These are phyloP conservation scores for Artemia sp. DNA, from an alignment of 2,888 invertebrate genomes.

Conservation along the genomic window DNA sequence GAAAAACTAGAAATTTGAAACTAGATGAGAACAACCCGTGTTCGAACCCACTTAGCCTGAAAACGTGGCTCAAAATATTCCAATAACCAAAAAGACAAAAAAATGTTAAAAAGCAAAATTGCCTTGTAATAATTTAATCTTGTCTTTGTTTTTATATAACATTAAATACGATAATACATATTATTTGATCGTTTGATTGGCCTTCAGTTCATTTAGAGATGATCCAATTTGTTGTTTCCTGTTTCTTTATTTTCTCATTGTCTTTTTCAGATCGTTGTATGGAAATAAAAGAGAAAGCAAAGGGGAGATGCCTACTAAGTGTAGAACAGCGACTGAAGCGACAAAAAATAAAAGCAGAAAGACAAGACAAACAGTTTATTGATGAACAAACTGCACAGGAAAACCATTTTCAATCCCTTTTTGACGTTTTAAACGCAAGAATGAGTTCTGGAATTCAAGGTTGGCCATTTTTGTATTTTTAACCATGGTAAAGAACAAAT, in stretches of 20 bases:
- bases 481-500: not conserved
- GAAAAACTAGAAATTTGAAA: no score
- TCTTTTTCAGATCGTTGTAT: conserved; percentile 49
- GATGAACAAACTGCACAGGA: conserved; percentile 39
- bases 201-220: no score
- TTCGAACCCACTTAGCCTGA: no score
- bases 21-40: no score
- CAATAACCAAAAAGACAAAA: no score
- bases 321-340: conserved; percentile 51
- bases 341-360: conserved; percentile 31
- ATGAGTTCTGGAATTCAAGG: conserved; percentile 9
- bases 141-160: no score
- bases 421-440: conserved; percentile 18
- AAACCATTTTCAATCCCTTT: conserved; percentile 20
- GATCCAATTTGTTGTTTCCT: no score
- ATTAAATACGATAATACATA: no score
- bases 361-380: conserved; percentile 45
- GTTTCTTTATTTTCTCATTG: conserved; percentile 17
- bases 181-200: no score
- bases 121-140: no score
- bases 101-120: no score
- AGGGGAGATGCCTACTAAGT: conserved; percentile 47
- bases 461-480: not conserved
- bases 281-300: conserved; percentile 51
- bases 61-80: no score